Conservation (phyloP, 2,113 vertebrate genomes). For the Peromyscus maniculatus region DNA sequence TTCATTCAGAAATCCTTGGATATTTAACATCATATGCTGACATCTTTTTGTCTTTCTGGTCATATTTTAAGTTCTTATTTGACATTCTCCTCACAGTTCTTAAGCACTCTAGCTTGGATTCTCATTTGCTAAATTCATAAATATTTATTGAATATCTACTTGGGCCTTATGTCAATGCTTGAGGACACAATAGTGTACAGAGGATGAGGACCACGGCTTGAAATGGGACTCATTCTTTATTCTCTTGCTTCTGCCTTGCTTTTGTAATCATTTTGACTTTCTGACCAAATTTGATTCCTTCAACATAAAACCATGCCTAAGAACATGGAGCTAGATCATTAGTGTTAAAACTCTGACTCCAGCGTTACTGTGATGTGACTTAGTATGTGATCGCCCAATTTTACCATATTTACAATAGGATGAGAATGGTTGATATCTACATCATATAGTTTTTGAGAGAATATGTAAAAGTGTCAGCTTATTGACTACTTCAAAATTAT, state of each 20-base stretch:
- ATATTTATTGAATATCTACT: constrained; percentile 38
- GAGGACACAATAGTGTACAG: background rate
- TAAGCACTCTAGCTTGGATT: background rate
- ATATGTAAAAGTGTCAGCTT: background rate
- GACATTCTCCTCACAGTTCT: background rate
- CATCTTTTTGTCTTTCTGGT: background rate
- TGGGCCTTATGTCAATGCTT: background rate
- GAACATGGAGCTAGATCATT: background rate
- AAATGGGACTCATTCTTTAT: background rate
- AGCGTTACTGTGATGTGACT: background rate
- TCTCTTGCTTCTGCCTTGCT: background rate
- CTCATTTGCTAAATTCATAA: constrained; percentile 23
- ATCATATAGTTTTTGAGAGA: background rate
- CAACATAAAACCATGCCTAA: background rate
- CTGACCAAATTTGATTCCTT: background rate
- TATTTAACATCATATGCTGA: background rate
- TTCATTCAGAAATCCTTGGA: constrained; percentile 11
- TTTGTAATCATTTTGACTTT: background rate
- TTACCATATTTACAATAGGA: background rate
- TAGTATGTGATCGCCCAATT: background rate
- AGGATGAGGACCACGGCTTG: rapidly evolving
- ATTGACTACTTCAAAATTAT: background rate
- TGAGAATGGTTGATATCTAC: background rate
- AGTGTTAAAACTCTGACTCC: background rate
- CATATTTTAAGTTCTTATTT: constrained; percentile 14